Percentiles rank a stretch among this genome's conserved stretches.
phyloP scores from a whole-genome alignment of 2,888 invertebrate genomes.

The Listrodromus nycthemerus region DNA sequence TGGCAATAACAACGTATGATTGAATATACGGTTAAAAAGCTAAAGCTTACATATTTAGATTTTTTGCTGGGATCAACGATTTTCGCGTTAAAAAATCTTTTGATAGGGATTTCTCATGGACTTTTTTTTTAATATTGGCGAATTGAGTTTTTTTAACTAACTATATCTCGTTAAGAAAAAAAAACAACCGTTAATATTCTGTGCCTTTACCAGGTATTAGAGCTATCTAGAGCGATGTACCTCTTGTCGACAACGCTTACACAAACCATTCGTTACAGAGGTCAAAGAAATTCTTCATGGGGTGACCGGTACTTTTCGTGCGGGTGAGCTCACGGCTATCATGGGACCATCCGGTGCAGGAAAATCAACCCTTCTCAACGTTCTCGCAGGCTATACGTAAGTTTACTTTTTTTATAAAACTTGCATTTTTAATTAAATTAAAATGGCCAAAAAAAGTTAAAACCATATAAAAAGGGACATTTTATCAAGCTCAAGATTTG shows the following conservation, averaged over 20 bases:
- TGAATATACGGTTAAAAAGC: too few relatives aligned
- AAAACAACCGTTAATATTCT: not conserved
- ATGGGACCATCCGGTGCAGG: constrained; percentile 91
- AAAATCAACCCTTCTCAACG: constrained; percentile 95
- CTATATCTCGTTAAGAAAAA: not conserved
- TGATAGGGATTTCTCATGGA: not conserved
- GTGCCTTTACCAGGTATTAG: not conserved
- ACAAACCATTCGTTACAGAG: constrained; percentile 83
- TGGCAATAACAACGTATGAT: not conserved
- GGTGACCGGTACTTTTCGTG: constrained; percentile 86
- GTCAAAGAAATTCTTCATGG: constrained; percentile 87
- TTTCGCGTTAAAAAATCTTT: not conserved
- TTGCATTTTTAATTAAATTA: not conserved
- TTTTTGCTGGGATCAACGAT: not conserved
- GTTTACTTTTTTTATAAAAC: constrained; percentile 80
- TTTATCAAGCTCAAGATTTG: not conserved
- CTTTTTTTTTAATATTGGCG: not conserved
- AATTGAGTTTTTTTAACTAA: not conserved
- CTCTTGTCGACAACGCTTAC: not conserved
- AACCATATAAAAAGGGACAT: not conserved
- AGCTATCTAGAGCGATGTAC: not conserved
- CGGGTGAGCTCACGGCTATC: constrained; percentile 88
- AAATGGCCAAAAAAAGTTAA: not conserved
- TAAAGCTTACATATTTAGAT: not conserved
- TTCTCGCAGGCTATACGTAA: constrained; percentile 95